A percentile compares a stretch with the other conserved stretches of the same genome.
Conservation (phyloP, 2,113 vertebrate species). For the Gobius niger region DNA sequence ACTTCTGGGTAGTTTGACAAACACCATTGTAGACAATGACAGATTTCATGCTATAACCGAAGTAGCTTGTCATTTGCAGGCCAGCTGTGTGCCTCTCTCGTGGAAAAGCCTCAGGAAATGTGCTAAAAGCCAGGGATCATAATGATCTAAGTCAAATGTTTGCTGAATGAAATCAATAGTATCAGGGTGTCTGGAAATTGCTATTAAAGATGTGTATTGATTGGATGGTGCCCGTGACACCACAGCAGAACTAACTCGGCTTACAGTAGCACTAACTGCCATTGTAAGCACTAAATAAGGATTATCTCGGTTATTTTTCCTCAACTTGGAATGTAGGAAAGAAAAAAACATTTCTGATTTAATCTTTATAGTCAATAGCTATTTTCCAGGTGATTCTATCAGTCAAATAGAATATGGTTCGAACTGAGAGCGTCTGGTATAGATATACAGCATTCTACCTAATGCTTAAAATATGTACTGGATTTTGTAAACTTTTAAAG, state of each 20-base stretch:
- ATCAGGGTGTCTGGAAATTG: conserved; percentile 71
- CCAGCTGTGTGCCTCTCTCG: conserved; percentile 47
- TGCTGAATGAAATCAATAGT: conserved; percentile 73
- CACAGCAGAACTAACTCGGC: conserved; percentile 28
- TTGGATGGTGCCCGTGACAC: conserved; percentile 44
- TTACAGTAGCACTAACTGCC: conserved; percentile 18
- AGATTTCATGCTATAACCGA: not conserved
- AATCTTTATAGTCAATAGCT: too few relatives aligned
- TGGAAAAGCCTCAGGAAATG: conserved; percentile 63
- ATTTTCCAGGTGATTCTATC: too few relatives aligned
- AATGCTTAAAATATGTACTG: too few relatives aligned
- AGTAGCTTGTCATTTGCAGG: conserved; percentile 54
- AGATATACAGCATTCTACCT: too few relatives aligned
- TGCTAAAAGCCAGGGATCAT: conserved; percentile 61
- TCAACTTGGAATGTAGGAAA: too few relatives aligned
- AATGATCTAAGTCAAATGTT: conserved; percentile 77
- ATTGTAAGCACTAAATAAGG: not conserved
- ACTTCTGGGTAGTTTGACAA: conserved; percentile 17
- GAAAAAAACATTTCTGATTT: too few relatives aligned
- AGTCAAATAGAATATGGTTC: too few relatives aligned
- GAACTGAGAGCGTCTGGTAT: too few relatives aligned
- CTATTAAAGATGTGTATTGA: conserved; percentile 73
- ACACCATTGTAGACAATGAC: too few relatives aligned
- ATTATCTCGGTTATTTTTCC: too few relatives aligned
- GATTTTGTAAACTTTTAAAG: not conserved